phyloP scores from a whole-genome alignment of 2,797 vertebrate genomes.

The Thripadectes ignobilis region DNA sequence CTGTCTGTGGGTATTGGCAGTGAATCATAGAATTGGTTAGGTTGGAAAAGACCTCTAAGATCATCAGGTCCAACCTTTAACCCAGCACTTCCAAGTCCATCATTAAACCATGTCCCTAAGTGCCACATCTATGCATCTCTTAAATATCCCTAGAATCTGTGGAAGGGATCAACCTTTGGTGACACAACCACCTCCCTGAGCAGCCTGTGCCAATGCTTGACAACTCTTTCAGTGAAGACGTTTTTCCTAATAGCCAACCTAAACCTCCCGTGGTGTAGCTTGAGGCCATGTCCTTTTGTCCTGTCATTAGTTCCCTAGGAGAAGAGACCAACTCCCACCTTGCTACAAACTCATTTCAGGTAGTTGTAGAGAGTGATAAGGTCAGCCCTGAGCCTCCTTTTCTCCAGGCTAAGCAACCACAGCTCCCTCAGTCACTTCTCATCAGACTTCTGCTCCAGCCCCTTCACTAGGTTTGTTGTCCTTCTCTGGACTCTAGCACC shows the following conservation, averaged over 20 bases:
- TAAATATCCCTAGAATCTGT: background rate
- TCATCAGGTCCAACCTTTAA: accelerated
- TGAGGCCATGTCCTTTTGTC: background rate
- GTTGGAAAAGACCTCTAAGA: background rate
- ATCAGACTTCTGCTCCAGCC: background rate
- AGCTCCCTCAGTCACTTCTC: background rate
- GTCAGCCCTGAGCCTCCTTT: background rate
- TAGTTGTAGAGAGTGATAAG: background rate
- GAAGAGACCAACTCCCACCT: background rate
- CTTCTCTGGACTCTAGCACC: background rate
- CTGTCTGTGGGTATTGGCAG: background rate
- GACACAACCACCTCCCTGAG: background rate
- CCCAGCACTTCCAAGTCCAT: background rate
- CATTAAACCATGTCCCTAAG: background rate
- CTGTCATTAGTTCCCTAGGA: background rate
- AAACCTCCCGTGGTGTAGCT: too few species aligned
- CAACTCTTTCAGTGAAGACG: background rate
- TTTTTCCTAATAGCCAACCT: background rate
- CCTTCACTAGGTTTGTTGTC: background rate
- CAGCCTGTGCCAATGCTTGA: background rate
- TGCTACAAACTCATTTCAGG: background rate
- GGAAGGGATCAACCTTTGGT: background rate
- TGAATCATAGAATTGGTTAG: background rate
- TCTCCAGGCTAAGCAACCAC: background rate
- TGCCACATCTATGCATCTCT: background rate